Conservation (phyloP, 1,140 invertebrate genomes). For the Bactericera cockerelli region DNA sequence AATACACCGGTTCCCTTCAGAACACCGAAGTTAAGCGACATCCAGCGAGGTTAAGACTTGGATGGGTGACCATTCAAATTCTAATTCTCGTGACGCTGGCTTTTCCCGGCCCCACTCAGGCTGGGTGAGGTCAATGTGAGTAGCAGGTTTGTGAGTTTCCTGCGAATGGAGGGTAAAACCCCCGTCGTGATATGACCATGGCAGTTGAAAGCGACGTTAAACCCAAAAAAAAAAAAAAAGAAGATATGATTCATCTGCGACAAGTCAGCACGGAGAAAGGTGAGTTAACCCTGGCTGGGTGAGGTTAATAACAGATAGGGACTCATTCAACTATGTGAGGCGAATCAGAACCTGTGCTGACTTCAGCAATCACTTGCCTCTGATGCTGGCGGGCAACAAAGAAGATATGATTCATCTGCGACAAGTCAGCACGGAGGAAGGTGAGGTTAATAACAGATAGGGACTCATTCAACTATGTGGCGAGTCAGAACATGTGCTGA, state of each 20-base stretch:
- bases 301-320: conserved; percentile 77
- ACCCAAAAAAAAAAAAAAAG: too few relatives aligned
- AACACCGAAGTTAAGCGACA: too few relatives aligned
- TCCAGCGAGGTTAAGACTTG: too few relatives aligned
- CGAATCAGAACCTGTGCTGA: conserved; percentile 27
- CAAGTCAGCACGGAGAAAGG: conserved; percentile 76
- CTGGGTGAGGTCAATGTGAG: too few relatives aligned
- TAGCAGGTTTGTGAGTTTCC: too few relatives aligned
- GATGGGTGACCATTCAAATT: too few relatives aligned
- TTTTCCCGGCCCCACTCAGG: too few relatives aligned
- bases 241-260: conserved; percentile 77
- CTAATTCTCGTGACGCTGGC: too few relatives aligned
- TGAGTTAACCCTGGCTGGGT: conserved; percentile 50
- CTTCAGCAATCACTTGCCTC: conserved; percentile 26
- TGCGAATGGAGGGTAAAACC: too few relatives aligned
- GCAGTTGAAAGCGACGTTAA: too few relatives aligned
- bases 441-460: conserved; percentile 64
- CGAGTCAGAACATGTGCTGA: conserved; percentile 51
- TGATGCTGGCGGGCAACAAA: conserved; percentile 50
- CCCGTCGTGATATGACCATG: too few relatives aligned
- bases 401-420: conserved; percentile 80
- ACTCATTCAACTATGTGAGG: conserved; percentile 70
- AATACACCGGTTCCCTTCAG: too few relatives aligned
- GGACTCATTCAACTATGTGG: conserved; percentile 70
- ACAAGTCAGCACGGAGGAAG: conserved; percentile 75